Conservation (phyloP, 2,888 invertebrate species). For the Perizoma flavofasciatum region DNA sequence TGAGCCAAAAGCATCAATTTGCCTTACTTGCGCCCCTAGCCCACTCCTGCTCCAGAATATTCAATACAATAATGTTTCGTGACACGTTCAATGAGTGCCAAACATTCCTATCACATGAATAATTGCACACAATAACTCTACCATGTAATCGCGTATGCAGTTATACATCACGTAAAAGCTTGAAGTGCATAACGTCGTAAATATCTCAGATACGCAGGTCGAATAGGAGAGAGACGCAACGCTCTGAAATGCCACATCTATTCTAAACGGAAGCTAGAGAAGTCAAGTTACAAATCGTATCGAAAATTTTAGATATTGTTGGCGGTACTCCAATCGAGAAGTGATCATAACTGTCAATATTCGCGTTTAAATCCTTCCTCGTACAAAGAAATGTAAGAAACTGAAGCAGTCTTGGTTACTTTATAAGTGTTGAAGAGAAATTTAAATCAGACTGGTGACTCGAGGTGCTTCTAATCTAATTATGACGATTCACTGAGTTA, state of each 20-base stretch:
- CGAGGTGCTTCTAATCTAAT: conserved; percentile 68
- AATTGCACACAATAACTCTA: conserved; percentile 42
- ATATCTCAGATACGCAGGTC: conserved; percentile 70
- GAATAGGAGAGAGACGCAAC: conserved; percentile 68
- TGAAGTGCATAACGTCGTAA: conserved; percentile 68
- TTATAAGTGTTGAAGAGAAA: conserved; percentile 42
- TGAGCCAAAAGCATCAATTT: conserved; percentile 38
- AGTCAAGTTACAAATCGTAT: conserved; percentile 78
- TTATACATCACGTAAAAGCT: conserved; percentile 53
- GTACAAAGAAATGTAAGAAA: conserved; percentile 48
- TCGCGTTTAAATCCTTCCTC: conserved; percentile 66
- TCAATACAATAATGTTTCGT: conserved; percentile 36
- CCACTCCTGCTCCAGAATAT: conserved; percentile 25
- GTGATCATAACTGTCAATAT: conserved; percentile 84
- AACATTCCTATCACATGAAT: conserved; percentile 37
- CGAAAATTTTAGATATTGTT: conserved; percentile 77
- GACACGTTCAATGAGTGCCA: conserved; percentile 28
- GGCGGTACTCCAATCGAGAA: conserved; percentile 79
- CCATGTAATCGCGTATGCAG: conserved; percentile 41
- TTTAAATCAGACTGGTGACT: conserved; percentile 51
- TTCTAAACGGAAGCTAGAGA: conserved; percentile 77
- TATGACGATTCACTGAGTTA: conserved; percentile 72
- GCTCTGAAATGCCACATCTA: conserved; percentile 74
- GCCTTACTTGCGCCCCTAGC: conserved; percentile 30
- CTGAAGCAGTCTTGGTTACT: conserved; percentile 41